Percentiles rank a stretch among this genome's conserved stretches.
Conservation (phyloP, 2,113 vertebrate genomes). For the Apteryx owenii region DNA sequence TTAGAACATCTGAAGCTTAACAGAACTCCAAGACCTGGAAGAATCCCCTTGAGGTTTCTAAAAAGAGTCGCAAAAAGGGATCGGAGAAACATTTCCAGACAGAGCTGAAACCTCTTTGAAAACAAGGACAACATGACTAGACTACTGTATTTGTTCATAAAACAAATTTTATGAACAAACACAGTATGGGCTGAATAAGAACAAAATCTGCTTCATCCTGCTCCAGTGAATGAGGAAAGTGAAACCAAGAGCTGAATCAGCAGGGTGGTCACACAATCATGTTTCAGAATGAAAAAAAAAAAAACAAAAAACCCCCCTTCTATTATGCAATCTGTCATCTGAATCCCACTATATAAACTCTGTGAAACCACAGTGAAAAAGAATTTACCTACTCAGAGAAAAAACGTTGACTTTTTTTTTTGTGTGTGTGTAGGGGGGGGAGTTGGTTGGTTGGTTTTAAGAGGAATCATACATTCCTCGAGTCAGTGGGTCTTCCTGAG, state of each 20-base stretch:
- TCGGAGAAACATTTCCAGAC: slow-evolving; percentile 43
- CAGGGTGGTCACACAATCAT: background rate
- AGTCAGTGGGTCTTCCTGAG: background rate
- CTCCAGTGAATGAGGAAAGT: slow-evolving; percentile 26
- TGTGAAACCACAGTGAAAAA: background rate
- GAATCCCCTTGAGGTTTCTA: slow-evolving; percentile 23
- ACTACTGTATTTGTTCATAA: background rate
- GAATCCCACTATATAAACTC: background rate
- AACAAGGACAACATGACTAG: slow-evolving; percentile 16
- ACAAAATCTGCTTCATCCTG: slow-evolving; percentile 21
- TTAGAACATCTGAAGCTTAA: slow-evolving; percentile 64
- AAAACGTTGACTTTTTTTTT: background rate
- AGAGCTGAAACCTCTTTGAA: slow-evolving; percentile 19
- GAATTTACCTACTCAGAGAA: background rate
- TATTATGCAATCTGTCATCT: background rate
- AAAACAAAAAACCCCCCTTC: too few relatives aligned
- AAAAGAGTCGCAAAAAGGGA: slow-evolving; percentile 14
- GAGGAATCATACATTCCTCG: background rate
- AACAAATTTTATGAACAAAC: background rate
- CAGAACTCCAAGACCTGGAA: slow-evolving; percentile 37
- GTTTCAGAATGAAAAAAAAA: too few relatives aligned
- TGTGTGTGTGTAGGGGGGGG: background rate
- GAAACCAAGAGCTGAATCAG: slow-evolving; percentile 21
- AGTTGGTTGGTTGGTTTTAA: background rate
- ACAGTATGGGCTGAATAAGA: slow-evolving; percentile 27